These are phyloP conservation scores for Macroteleia sp. DNA, from an alignment of 2,888 invertebrate genomes.

Conservation along the genomic window DNA sequence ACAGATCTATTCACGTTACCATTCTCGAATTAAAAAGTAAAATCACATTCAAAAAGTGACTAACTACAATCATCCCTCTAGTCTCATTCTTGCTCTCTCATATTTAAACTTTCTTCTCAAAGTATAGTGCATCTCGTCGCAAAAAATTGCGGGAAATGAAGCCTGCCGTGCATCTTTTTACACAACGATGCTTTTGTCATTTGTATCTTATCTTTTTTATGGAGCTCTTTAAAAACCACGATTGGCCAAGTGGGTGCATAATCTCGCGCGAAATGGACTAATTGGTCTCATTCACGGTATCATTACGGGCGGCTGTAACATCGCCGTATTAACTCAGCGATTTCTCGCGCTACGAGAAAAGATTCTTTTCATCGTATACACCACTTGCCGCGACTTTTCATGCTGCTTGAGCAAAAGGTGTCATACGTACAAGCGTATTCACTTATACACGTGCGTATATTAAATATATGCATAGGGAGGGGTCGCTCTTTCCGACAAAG, in stretches of 20 bases:
- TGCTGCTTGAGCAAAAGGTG: conserved; percentile 62
- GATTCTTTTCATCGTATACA: conserved; percentile 74
- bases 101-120: conserved; percentile 18
- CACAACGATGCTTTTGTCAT: conserved; percentile 39
- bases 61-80: conserved; percentile 36
- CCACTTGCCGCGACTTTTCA: conserved; percentile 72
- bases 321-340: conserved; percentile 67
- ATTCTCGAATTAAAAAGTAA: conserved; percentile 45
- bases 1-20: conserved; percentile 35
- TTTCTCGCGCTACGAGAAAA: conserved; percentile 64
- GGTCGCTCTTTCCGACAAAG: conserved; percentile 25
- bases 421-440: conserved; percentile 40
- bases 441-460: conserved; percentile 7
- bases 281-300: conserved; percentile 80
- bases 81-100: conserved; percentile 4
- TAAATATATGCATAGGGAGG: conserved; percentile 4
- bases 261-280: conserved; percentile 76
- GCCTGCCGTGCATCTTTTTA: conserved; percentile 21
- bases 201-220: conserved; percentile 38
- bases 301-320: conserved; percentile 70
- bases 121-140: conserved; percentile 18
- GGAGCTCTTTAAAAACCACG: conserved; percentile 48
- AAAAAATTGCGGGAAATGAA: conserved; percentile 47
- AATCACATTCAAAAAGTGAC: conserved; percentile 40
- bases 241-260: conserved; percentile 65